Conservation (phyloP, 2,888 invertebrate species). For the Teleogryllus oceanicus region DNA sequence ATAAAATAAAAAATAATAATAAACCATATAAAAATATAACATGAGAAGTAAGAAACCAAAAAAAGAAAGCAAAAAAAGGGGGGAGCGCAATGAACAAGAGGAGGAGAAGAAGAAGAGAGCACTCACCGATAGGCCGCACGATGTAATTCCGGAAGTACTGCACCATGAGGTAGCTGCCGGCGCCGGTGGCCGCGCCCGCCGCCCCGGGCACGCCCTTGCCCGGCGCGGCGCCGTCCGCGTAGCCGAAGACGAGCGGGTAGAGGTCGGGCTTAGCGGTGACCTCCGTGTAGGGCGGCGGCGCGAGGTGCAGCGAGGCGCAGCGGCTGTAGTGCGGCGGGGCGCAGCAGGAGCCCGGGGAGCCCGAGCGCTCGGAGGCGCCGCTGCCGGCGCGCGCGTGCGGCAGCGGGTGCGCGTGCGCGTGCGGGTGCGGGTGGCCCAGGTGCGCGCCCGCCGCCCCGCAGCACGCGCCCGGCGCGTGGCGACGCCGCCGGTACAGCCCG, state of each 20-base stretch:
- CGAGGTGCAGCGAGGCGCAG: slow-evolving; percentile 77
- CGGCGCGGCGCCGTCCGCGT: slow-evolving; percentile 51
- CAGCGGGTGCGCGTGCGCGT: slow-evolving; percentile 57
- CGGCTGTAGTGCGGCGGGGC: slow-evolving; percentile 81
- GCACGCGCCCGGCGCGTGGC: slow-evolving; percentile 51
- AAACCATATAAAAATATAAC: no score
- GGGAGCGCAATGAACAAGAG: no score
- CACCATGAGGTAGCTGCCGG: slow-evolving; percentile 77
- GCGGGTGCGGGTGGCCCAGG: background rate
- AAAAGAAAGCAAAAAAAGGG: no score
- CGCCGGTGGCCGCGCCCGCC: slow-evolving; percentile 62
- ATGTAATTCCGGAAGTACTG: slow-evolving; percentile 79
- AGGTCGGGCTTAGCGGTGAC: slow-evolving; percentile 82
- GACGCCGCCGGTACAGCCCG: slow-evolving; percentile 57
- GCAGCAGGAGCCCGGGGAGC: slow-evolving; percentile 73
- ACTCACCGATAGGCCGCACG: slow-evolving; percentile 64
- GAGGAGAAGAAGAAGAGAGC: background rate
- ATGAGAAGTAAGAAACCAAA: no score
- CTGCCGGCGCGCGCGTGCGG: background rate
- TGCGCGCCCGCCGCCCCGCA: slow-evolving; percentile 56
- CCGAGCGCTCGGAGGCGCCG: background rate
- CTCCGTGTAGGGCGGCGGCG: slow-evolving; percentile 81
- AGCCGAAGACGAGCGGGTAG: slow-evolving; percentile 79
- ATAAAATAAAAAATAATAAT: no score
- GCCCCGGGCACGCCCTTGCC: slow-evolving; percentile 62